Base-by-base conservation (phyloP, 2,888 invertebrate genomes). In the Scaptomyza flava region DNA sequence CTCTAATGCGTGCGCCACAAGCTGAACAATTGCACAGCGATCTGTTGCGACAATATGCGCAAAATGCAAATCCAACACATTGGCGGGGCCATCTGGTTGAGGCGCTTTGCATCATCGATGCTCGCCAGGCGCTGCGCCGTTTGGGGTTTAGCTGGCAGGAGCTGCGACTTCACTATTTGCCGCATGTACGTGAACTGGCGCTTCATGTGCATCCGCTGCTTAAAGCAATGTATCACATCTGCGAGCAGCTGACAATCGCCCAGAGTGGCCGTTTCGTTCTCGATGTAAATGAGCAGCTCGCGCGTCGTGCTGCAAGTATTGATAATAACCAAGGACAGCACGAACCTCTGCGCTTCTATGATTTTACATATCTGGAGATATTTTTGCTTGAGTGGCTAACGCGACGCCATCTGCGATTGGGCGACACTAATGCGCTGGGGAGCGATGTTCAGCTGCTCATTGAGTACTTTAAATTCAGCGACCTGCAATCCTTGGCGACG, bases 41-140 rank as follows among this genome's bases (percentile, higher is more conserved):
- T 54, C 46, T 85, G 2, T 65, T 92, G 31, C 75, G 72, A 0
- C 82, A 87, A 48, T 92, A 91, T 72, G 82, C 91, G 0, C 74
- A 87, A 17, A 67, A 34, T 34, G 50, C 62, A 0, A 85, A 90
- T 52, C 59, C 83, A 0, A 46, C 54, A 2, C 77, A 89, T 17
- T 94, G 94, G 94, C 89, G 91, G 27, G 74, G 87, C 0, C 90
- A 91, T 71, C 69, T 94, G 1, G 62, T 94, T 0, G 94, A 94
- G 89, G 93, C 93, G 0, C 73, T 94, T 20, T 91, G 92, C 60
- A 92, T 94, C 20, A 92, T 94, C 12, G 80, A 81, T 51, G 91
- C 91, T 1, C 87, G 90, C 0, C 75, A 72, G 27, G 87, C 92
- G 5, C 53, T 93, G 27, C 87, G 89, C 9, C 92, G 91, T 63